phyloP scores from a whole-genome alignment of 2,888 invertebrate species.

The Agonopterix heracliana region DNA sequence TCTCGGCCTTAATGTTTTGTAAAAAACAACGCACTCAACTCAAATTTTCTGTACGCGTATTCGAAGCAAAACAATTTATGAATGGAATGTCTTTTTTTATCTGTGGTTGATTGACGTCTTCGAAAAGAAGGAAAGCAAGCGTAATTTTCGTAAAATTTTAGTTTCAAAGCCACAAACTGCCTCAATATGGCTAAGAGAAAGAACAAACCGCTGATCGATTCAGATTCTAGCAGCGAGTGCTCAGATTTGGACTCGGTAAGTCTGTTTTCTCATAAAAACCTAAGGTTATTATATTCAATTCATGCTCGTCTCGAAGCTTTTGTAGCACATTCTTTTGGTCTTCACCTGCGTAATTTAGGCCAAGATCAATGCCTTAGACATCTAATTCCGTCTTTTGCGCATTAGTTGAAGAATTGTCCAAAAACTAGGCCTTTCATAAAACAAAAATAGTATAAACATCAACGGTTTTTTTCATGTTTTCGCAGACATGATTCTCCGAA shows the following conservation, averaged over 20 bases:
- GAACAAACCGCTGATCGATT: constrained; percentile 88
- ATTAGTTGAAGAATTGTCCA: constrained; percentile 22
- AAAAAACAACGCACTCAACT: no score
- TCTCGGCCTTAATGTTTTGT: no score
- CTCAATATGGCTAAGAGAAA: constrained; percentile 87
- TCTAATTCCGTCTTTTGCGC: constrained; percentile 42
- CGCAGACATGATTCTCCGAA: neutral
- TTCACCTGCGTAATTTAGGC: constrained; percentile 56
- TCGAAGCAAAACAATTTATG: no score
- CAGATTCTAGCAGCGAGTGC: constrained; percentile 87
- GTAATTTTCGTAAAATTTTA: constrained; percentile 27
- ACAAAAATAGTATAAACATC: constrained; percentile 3
- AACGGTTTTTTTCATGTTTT: neutral
- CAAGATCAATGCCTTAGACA: constrained; percentile 54
- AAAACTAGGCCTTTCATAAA: neutral
- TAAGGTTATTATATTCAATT: constrained; percentile 48
- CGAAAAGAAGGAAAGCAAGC: constrained; percentile 21
- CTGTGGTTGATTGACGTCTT: constrained; percentile 5
- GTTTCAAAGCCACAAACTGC: constrained; percentile 22
- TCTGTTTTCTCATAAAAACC: constrained; percentile 33
- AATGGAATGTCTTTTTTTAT: no score
- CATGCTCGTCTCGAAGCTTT: constrained; percentile 29
- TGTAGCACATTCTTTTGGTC: constrained; percentile 43
- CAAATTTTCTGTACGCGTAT: no score
- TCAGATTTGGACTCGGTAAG: constrained; percentile 91